These are phyloP conservation scores for Lamellibrachia luymesi DNA, from an alignment of 1,140 invertebrate genomes.

Conservation along the genomic window DNA sequence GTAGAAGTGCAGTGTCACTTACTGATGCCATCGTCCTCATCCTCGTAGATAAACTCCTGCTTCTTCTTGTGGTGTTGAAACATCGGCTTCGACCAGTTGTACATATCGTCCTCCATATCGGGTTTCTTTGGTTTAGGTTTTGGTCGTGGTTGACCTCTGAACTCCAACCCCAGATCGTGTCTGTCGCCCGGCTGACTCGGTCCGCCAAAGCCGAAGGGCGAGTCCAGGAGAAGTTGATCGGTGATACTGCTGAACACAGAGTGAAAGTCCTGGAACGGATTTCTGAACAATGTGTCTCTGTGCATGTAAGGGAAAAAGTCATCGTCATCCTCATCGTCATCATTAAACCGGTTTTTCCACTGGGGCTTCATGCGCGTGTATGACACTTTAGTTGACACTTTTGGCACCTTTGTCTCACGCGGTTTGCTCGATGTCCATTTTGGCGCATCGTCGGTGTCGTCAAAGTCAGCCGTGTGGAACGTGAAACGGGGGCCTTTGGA, in stretches of 20 bases:
- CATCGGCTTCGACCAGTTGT: slow-evolving; percentile 16
- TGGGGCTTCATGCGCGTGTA: neutral
- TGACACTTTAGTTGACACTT: neutral
- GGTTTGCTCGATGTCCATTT: neutral
- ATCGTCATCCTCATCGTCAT: neutral
- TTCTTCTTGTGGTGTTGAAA: neutral
- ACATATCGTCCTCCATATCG: slow-evolving; percentile 16
- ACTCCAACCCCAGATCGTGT: neutral
- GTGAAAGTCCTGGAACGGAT: neutral
- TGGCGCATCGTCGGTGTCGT: neutral
- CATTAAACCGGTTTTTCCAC: neutral
- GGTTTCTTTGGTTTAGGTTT: neutral
- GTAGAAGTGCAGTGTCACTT: neutral
- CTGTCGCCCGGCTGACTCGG: neutral
- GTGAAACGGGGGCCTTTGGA: neutral
- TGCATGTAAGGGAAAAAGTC: neutral
- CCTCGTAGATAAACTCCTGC: neutral
- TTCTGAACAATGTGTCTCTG: neutral
- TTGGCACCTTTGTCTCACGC: neutral
- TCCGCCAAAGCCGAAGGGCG: neutral
- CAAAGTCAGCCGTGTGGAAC: neutral
- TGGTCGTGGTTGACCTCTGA: neutral
- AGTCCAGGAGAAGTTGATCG: neutral
- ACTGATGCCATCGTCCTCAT: neutral
- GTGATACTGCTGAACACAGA: neutral